Evolutionary conservation across 1,140 invertebrate genomes (phyloP), one percentile per base, ranked within the genome.

Genomic region (Sinonovacula constricta): DNA sequence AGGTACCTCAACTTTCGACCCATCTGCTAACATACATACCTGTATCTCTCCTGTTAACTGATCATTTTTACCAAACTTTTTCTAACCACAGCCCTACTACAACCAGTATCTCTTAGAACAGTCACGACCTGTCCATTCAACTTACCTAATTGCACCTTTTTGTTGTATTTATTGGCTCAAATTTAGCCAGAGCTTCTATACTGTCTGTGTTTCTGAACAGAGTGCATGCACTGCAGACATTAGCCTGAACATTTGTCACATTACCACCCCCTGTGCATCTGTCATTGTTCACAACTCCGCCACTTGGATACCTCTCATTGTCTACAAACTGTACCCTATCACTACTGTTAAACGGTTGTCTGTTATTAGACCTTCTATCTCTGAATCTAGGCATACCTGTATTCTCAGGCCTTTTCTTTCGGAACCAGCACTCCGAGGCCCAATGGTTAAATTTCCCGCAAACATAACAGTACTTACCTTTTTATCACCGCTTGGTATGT

Each of bases 91-190:
- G 2, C 26, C 10, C 66, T 26, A 15, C 45, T 69, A 33, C 45
- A 69, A 26, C 66, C 66, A 28, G 66, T 69, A 22, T 69, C 66
- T 53, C 66, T 7, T 56, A 69, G 28, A n/a, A 69, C 66, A 1
- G 45, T 30, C 4, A 1, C 0, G 15, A 3, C 3, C 18, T 22
- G 2, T 0, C 18, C 24, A n/a, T n/a, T 24, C 22, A 28, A 2
- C 49, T 12, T 2, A 15, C 60, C 60, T 34, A 15, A 0, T 10
- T 18, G 39, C 39, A 45, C 39, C 18, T 45, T 18, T 18, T 45
- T 10, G 7, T 18, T 45, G 39, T 45, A 45, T 10, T 18, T 10
- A 45, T 18, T 10, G 39, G 7, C 39, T 45, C 18, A 45, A 7
- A 45, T 45, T 45, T 7, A 45, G 18, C 18, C 18, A 10, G 39